These are phyloP conservation scores for Boulengerochromis microlepis DNA, from an alignment of 2,113 vertebrate species.

Conservation along the genomic window DNA sequence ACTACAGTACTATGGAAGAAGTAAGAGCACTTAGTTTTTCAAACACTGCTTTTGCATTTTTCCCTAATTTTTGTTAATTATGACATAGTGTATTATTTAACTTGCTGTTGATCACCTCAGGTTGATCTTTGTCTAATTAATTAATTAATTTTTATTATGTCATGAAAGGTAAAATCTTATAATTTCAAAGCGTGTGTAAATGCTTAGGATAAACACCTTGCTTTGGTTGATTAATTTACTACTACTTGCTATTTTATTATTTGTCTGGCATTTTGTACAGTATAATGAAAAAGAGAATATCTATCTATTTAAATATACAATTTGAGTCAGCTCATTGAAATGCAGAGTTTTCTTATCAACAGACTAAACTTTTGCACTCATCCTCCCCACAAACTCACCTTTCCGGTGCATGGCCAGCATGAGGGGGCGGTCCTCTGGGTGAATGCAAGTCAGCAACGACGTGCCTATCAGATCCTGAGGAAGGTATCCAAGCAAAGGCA, in stretches of 20 bases:
- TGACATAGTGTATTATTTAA: not conserved
- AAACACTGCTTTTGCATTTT: not conserved
- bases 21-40: not conserved
- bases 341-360: not conserved
- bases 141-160: not conserved
- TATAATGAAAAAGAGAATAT: not conserved
- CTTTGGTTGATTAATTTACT: not conserved
- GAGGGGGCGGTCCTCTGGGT: slow-evolving; percentile 81
- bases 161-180: not conserved
- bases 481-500: slow-evolving; percentile 87
- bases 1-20: not conserved
- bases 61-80: not conserved
- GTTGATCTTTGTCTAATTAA: not conserved
- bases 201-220: not conserved
- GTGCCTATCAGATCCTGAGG: slow-evolving; percentile 88
- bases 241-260: not conserved
- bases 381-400: slow-evolving; percentile 55
- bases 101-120: not conserved
- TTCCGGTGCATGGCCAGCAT: slow-evolving; percentile 83
- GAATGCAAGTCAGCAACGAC: slow-evolving; percentile 76
- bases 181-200: not conserved
- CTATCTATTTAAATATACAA: not conserved
- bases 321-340: not conserved
- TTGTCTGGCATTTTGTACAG: not conserved
- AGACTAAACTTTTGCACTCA: not conserved